These are phyloP conservation scores for Nesoenas mayeri DNA, from an alignment of 2,113 vertebrate species.

Conservation along the genomic window DNA sequence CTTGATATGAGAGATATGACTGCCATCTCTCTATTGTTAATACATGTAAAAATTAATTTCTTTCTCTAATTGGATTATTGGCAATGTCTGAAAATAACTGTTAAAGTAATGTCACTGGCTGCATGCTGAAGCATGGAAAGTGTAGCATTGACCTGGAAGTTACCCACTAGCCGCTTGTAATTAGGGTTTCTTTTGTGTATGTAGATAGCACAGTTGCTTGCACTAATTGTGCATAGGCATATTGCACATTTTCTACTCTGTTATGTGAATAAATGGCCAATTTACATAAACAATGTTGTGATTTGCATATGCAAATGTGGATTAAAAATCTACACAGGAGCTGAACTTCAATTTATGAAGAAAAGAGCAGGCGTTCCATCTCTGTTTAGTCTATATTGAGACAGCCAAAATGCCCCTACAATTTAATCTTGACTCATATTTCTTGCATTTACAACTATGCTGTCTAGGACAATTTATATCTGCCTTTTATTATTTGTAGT, in stretches of 20 bases:
- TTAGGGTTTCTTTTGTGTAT: not conserved
- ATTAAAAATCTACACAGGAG: not conserved
- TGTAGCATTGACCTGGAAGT: not conserved
- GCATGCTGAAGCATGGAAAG: not conserved
- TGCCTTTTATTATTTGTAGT: conserved; percentile 3
- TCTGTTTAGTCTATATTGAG: not conserved
- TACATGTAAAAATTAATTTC: not conserved
- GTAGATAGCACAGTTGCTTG: not conserved
- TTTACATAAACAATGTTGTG: not conserved
- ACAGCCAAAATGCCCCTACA: not conserved
- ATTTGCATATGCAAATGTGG: not conserved
- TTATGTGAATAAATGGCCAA: conserved; percentile 1
- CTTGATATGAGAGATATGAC: not conserved
- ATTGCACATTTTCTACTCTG: not conserved
- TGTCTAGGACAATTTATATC: not conserved
- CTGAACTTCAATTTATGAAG: conserved; percentile 15
- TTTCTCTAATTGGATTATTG: not conserved
- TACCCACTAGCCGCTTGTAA: not conserved
- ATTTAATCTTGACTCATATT: not conserved
- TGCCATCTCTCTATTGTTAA: not conserved
- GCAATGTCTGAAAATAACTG: not conserved
- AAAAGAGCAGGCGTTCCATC: not conserved
- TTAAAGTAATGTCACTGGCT: not conserved
- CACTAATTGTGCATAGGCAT: not conserved
- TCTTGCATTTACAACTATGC: not conserved